Evolutionary conservation across 2,888 invertebrate genomes (phyloP), one percentile per base, ranked within the genome.

Genomic region (Ernsta delagoae): DNA sequence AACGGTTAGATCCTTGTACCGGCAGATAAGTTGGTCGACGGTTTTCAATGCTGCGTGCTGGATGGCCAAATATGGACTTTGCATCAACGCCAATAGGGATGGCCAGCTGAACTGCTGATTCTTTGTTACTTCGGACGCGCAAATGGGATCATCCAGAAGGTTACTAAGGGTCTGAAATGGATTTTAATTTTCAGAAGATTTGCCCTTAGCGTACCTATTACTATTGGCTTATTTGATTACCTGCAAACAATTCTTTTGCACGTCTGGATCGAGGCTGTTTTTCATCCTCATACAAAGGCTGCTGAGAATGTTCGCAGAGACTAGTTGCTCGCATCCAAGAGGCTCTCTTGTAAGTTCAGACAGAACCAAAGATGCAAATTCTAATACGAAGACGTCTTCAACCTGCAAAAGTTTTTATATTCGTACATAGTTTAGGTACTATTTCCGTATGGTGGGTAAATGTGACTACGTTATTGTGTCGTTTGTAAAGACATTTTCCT

Each of bases 201-300:
- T n/a, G n/a, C n/a, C n/a, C n/a, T n/a, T n/a, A n/a, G n/a, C n/a
- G n/a, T n/a, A n/a, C n/a, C n/a, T n/a, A n/a, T n/a, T n/a, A n/a
- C n/a, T n/a, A n/a, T n/a, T n/a, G n/a, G n/a, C n/a, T n/a, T n/a
- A n/a, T 1, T 39, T 39, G 7, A 1, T 6, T 67, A 95, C 94
- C 87, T 94, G 93, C 9, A 94, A 79, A 67, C 90, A 93, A 77
- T 95, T 94, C 73, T 90, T 94, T 77, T 94, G 94, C 0, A 95
- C 90, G 72, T 95, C 95, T 12, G 95, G 94, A 78, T 95, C 95
- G 0, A 85, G 77, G 7, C 91, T 90, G 50, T 92, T 92, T 74
- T 90, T 89, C 83, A 95, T 90, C 54, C 91, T 87, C 0, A 85
- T 82, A 72, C 93, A 92, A 2, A 95, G 78, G 53, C 88, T 91